Evolutionary conservation across 2,113 vertebrate genomes (phyloP), one percentile per base, ranked within the genome.

Genomic region (Thymallus thymallus): DNA sequence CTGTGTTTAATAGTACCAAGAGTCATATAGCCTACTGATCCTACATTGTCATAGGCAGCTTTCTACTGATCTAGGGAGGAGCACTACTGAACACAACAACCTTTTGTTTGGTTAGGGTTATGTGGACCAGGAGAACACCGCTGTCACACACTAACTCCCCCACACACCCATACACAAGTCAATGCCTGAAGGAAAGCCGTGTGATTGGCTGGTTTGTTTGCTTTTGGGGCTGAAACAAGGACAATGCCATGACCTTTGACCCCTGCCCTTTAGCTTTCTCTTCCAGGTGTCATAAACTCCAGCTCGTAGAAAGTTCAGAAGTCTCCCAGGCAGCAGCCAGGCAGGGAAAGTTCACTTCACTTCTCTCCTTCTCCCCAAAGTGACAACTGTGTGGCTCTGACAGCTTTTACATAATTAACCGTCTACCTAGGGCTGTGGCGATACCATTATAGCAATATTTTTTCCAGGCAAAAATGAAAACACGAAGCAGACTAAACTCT

Each of bases 141-240:
- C 18, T 18, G 14, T 18, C 51, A 55, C 51, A 55, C 48, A 55
- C 51, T 24, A 22, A 66, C 26, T 32, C 63, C 74, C 51, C 60
- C 35, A 32, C 76, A 78, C 76, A 82, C 70, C 78, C 48, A 45
- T 65, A 69, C 68, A 70, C 26, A 70, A 16, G 20, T 22, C 30
- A 23, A 7, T 41, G 62, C 9, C n/a, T 68, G 32, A 22, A 68
- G 35, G 20, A n/a, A 68, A 35, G 35, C n/a, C 0, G 24, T 20
- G 45, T 22, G n/a, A 6, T 48, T 51, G 45, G 22, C 46, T 5
- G 48, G 13, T n/a, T 45, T 63, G 60, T 63, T 63, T 71, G 69
- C 55, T 0, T 61, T 48, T 4, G 41, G 71, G 71, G 60, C 60
- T 72, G 23, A 24, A 46, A 46, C 58, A 46, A 45, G 23, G n/a